Percentiles rank a stretch among this genome's conserved stretches.
These are phyloP conservation scores for Harpalus rufipes DNA, from an alignment of 2,888 invertebrate genomes.

Conservation along the genomic window DNA sequence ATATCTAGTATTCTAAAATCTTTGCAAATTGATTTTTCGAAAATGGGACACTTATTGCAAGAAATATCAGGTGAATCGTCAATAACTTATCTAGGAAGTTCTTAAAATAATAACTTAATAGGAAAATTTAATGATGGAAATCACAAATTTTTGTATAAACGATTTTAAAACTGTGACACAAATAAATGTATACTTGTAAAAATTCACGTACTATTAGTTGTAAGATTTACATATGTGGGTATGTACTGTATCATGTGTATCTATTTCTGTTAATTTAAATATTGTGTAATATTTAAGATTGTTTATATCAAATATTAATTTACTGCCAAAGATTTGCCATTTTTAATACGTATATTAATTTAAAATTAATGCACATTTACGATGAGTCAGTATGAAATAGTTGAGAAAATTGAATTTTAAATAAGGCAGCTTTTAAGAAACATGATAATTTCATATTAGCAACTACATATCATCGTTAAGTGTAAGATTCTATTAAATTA, in stretches of 20 bases:
- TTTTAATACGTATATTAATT: constrained; percentile 36
- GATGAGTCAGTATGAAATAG: constrained; percentile 4
- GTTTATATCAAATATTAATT: constrained; percentile 16
- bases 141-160: constrained; percentile 10
- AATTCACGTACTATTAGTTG: constrained; percentile 25
- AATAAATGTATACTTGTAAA: constrained; percentile 24
- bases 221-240: constrained; percentile 1
- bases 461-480: constrained; percentile 18
- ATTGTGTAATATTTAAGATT: constrained; percentile 43
- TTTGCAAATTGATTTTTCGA: neutral
- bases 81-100: too few species aligned
- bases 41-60: neutral
- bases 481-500: constrained; percentile 2
- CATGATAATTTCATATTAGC: neutral
- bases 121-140: constrained; percentile 2
- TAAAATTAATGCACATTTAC: constrained; percentile 26
- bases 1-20: neutral
- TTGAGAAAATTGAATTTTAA: constrained; percentile 1
- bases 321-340: constrained; percentile 60
- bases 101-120: neutral
- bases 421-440: neutral
- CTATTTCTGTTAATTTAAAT: constrained; percentile 12
- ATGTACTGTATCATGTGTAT: constrained; percentile 18
- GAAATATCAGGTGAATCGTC: neutral
- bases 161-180: constrained; percentile 15